Conservation (phyloP, 2,113 vertebrate genomes). For the Synchiropus splendidus region DNA sequence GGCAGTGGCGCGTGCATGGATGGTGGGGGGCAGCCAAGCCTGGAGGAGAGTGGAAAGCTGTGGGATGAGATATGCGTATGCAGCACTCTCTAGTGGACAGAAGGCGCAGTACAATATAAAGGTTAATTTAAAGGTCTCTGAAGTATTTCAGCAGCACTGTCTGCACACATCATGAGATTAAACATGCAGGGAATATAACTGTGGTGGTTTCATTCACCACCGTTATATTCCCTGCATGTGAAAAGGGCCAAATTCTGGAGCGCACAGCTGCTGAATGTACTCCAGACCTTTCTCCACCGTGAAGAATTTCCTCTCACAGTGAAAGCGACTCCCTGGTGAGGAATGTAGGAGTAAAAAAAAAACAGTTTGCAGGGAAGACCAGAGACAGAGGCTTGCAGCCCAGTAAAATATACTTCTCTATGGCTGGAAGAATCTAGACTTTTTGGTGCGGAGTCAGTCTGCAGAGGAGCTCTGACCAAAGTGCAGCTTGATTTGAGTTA, state of each 20-base stretch:
- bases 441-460: too few relatives aligned
- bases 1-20: slow-evolving; percentile 84
- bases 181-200: neutral
- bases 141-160: slow-evolving; percentile 94
- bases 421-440: too few relatives aligned
- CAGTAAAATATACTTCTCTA: too few relatives aligned
- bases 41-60: slow-evolving; percentile 56
- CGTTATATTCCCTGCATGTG: slow-evolving; percentile 82
- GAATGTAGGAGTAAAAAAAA: slow-evolving; percentile 16
- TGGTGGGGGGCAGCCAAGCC: slow-evolving; percentile 82
- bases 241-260: slow-evolving; percentile 81
- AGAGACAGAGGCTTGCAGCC: too few relatives aligned
- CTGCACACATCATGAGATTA: slow-evolving; percentile 53
- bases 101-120: neutral
- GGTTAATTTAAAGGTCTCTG: slow-evolving; percentile 60
- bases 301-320: slow-evolving; percentile 91
- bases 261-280: slow-evolving; percentile 86
- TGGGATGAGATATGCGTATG: slow-evolving; percentile 6
- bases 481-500: too few relatives aligned
- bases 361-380: neutral
- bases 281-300: slow-evolving; percentile 94
- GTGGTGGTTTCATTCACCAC: neutral
- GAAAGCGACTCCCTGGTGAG: slow-evolving; percentile 75
- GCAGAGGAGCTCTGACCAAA: too few relatives aligned
- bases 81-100: slow-evolving; percentile 36